Base-by-base conservation (phyloP, 2,797 vertebrate species). In the Falco columbarius region DNA sequence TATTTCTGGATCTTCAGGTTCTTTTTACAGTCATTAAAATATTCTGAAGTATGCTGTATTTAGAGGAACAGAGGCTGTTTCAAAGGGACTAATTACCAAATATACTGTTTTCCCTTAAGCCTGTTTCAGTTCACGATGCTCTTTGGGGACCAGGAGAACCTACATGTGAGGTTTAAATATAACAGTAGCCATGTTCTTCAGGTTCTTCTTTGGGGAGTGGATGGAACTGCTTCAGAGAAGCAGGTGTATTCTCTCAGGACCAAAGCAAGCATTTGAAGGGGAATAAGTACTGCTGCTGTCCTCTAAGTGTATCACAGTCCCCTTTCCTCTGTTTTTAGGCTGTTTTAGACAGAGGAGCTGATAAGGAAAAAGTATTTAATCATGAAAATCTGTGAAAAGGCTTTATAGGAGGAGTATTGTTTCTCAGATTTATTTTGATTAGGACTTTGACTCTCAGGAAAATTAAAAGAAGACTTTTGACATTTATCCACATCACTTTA, bases 81-180 rank as follows among this genome's bases (percentile, higher is more conserved):
- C 97, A 97, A 90, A 94, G 96, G 97, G 94, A 97, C 79, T 97
- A 95, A 97, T 96, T 97, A 97, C 62, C 84, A 95, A 95, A 95
- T 84, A 95, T 30, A 23, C 40, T 95, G 74, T 94, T 95, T 93
- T 90, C 93, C 83, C 94, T 58, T 74, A 95, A 93, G 96, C 52
- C 56, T 93, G 8, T 80, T 95, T 94, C 65, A 74, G 83, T 89
- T 89, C 44, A 36, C 1, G 0, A 54, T 82, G 55, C 8, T 94
- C 83, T 93, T 92, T 7, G 2, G 94, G 71, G 92, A 97, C 19
- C n/a, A 54, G 52, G 23, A 95, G 90, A 92, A 91, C 77, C 34
- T 82, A 68, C 61, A 71, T 85, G 47, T 73, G 83, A 92, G 38
- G 56, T 94, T 95, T 95, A 97, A 94, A 95, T 96, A 96, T 96